Evolutionary conservation across 2,888 invertebrate genomes (phyloP).

Genomic region (Hypsopygia costalis): DNA sequence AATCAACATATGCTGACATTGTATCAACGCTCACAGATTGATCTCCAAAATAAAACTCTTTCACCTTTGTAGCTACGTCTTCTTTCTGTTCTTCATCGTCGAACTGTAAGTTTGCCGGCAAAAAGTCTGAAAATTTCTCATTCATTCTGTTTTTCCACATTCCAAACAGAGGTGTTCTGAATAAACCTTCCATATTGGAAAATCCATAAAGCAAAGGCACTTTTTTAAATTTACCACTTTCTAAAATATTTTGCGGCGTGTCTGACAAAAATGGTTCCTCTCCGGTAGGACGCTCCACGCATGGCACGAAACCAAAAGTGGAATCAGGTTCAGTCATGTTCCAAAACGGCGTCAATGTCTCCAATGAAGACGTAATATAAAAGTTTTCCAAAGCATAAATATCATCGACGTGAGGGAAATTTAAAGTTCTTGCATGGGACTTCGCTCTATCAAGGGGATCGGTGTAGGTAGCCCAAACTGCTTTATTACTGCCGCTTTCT

Average conservation of each 20-base stretch:
- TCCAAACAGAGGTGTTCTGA: constrained; percentile 23
- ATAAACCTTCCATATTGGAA: constrained; percentile 36
- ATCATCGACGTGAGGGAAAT: constrained; percentile 34
- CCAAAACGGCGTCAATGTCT: constrained; percentile 26
- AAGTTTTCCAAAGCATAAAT: constrained; percentile 42
- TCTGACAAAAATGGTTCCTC: constrained; percentile 35
- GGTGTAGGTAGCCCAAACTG: constrained; percentile 29
- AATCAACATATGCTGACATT: constrained; percentile 37
- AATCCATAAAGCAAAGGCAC: constrained; percentile 46
- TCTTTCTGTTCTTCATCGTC: constrained; percentile 31
- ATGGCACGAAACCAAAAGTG: constrained; percentile 27
- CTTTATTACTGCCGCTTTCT: constrained; percentile 41
- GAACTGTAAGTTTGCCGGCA: constrained; percentile 46
- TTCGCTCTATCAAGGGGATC: constrained; percentile 40
- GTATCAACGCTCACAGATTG: constrained; percentile 27
- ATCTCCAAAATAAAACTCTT: constrained; percentile 42
- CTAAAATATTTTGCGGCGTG: constrained; percentile 37
- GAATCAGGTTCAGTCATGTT: constrained; percentile 20
- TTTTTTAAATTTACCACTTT: constrained; percentile 30
- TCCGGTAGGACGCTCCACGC: constrained; percentile 30
- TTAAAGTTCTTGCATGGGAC: constrained; percentile 25
- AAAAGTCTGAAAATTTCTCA: constrained; percentile 40
- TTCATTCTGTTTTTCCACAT: constrained; percentile 41
- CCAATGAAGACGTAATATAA: constrained; percentile 33
- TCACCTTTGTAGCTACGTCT: constrained; percentile 30